Base-by-base conservation (phyloP, 2,113 vertebrate genomes). In the Mystacornis crossleyi region DNA sequence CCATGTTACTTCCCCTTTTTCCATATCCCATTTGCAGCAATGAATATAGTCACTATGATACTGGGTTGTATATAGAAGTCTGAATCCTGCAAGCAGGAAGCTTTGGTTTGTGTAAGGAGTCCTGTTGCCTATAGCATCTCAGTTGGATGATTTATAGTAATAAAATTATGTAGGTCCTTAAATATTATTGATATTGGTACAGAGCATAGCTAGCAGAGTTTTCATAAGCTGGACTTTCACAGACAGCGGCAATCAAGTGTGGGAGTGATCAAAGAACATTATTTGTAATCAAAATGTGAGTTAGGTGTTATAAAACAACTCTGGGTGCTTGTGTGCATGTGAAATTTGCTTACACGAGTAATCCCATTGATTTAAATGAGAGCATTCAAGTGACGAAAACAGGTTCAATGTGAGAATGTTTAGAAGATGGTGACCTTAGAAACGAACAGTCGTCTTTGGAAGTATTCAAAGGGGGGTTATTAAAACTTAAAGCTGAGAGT, bases 341-440 rank as follows among this genome's bases (percentile, higher is more conserved):
- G 75, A 74, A 86, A 93, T 92, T 92, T 94, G 86, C 82, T 94
- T 94, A 94, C 79, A 73, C 5, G 12, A 86, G 75, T 96, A 90
- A 93, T 92, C 85, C 85, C 43, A 74, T 80, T 95, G 95, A 93
- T 94, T 90, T 78, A 91, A 94, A 90, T 84, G 88, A 77, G 92
- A 93, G 51, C 90, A 73, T 83, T 96, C 88, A 81, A 90, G 95
- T 94, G 95, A 92, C 3, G 17, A 86, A 77, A 97, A 86, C 85
- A 73, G 75, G 67, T 92, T 96, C 86, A 92, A 71, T 0, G 9
- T 24, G 7, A 79, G 92, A 94, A 62, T 21, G 21, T 93, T 94
- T 92, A 93, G 95, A 94, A 84, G 93, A 89, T 48, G 61, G 72
- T 95, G 93, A 94, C 95, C 95, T 91, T 79, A 93, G 92, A 86